These are phyloP conservation scores for Nesidiocoris tenuis DNA, from an alignment of 2,888 invertebrate species.

Conservation along the genomic window DNA sequence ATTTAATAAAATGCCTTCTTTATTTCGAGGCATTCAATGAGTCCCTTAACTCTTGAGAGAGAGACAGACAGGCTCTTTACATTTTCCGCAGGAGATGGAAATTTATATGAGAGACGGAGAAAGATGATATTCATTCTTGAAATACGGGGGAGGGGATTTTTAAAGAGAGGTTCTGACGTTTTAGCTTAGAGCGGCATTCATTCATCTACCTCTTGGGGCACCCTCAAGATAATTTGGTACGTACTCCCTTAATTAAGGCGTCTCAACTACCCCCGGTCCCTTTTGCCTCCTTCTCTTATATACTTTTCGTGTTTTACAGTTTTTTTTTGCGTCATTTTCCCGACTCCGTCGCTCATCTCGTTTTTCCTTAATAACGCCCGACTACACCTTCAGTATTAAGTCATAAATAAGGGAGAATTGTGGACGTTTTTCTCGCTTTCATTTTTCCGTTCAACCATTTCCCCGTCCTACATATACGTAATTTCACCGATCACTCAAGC, in stretches of 20 bases:
- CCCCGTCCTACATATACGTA: too few species aligned
- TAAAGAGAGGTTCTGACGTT: neutral
- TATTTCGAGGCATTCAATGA: too few species aligned
- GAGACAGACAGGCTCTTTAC: too few species aligned
- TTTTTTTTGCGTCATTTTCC: neutral
- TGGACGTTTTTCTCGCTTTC: too few species aligned
- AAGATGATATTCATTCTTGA: neutral
- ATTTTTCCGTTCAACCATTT: too few species aligned
- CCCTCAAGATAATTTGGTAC: constrained; percentile 7
- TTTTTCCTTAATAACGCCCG: neutral
- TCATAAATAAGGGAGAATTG: neutral
- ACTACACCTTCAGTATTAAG: constrained; percentile 3
- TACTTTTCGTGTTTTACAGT: neutral
- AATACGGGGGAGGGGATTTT: neutral
- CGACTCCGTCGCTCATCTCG: neutral
- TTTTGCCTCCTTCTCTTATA: too few species aligned
- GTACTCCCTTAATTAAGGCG: constrained; percentile 7
- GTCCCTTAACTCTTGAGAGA: too few species aligned
- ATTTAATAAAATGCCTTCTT: too few species aligned
- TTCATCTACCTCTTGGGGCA: constrained; percentile 8
- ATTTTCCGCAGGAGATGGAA: too few species aligned
- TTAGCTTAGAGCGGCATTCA: constrained; percentile 1
- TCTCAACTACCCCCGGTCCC: neutral
- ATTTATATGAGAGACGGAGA: neutral
- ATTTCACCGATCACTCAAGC: too few species aligned